Evolutionary conservation across 2,888 invertebrate genomes (phyloP).

Genomic region (Phyllotreta striolata): DNA sequence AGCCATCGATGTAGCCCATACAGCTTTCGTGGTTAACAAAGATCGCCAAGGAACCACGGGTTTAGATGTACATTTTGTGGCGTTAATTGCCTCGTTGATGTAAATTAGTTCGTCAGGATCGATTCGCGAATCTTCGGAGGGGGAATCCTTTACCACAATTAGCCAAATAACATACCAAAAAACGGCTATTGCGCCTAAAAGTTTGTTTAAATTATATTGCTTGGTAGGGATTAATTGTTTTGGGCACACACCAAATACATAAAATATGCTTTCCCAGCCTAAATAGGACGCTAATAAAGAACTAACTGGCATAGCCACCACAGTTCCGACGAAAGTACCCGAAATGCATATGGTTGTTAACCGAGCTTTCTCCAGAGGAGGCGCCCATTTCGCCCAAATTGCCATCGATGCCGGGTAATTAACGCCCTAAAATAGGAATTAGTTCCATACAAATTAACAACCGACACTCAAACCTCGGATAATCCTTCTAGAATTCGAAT

Average conservation of each 20-base stretch:
- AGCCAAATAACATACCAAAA: conserved; percentile 79
- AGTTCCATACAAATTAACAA: neutral
- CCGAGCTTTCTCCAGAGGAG: conserved; percentile 77
- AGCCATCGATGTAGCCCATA: conserved; percentile 83
- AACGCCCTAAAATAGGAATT: conserved; percentile 66
- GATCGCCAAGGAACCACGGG: conserved; percentile 78
- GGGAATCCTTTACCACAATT: conserved; percentile 74
- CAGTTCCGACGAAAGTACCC: conserved; percentile 85
- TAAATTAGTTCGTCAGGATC: conserved; percentile 76
- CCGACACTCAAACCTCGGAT: conserved; percentile 48
- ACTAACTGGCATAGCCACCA: conserved; percentile 80
- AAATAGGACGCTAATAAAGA: conserved; percentile 75
- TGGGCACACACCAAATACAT: conserved; percentile 65
- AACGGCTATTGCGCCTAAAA: conserved; percentile 69
- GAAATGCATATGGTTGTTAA: conserved; percentile 76
- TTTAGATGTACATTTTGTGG: conserved; percentile 58
- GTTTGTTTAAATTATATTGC: too few species aligned
- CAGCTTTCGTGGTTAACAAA: conserved; percentile 77
- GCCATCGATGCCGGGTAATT: conserved; percentile 64
- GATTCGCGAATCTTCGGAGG: conserved; percentile 77
- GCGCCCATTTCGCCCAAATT: conserved; percentile 87
- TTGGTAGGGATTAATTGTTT: neutral
- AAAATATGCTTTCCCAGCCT: conserved; percentile 84
- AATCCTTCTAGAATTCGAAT: conserved; percentile 64
- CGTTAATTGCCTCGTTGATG: conserved; percentile 67